Conservation (phyloP, 2,113 vertebrate genomes). For the Spheniscus mendiculus region DNA sequence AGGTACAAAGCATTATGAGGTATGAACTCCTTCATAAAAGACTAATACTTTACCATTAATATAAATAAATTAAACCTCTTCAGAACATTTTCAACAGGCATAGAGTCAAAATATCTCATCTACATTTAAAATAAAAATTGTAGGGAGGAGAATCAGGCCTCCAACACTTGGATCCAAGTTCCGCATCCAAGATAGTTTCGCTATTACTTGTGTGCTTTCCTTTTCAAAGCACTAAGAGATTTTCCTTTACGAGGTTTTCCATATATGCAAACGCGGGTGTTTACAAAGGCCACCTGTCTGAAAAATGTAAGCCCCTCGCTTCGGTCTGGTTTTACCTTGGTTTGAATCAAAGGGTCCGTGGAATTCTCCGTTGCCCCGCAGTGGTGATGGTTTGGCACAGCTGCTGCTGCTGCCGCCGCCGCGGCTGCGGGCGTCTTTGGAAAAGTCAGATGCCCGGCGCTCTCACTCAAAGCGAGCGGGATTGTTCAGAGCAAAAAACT, state of each 20-base stretch:
- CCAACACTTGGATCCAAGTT: background rate
- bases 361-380: background rate
- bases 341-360: constrained; percentile 1
- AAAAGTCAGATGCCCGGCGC: background rate
- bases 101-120: background rate
- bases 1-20: background rate
- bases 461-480: background rate
- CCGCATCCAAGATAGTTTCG: background rate
- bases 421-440: background rate
- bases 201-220: background rate
- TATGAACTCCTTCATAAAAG: background rate
- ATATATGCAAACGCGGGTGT: background rate
- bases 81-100: background rate
- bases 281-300: constrained; percentile 43
- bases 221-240: background rate
- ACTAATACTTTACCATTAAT: background rate
- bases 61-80: background rate
- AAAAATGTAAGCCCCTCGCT: constrained; percentile 1
- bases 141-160: background rate
- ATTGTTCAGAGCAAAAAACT: background rate
- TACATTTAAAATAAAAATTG: background rate
- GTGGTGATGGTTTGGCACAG: constrained; percentile 21
- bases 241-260: background rate
- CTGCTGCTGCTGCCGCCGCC: background rate
- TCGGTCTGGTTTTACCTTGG: constrained; percentile 42